These are phyloP conservation scores for Drosophila equinoxialis DNA, from an alignment of 1,140 invertebrate genomes.

Conservation along the genomic window DNA sequence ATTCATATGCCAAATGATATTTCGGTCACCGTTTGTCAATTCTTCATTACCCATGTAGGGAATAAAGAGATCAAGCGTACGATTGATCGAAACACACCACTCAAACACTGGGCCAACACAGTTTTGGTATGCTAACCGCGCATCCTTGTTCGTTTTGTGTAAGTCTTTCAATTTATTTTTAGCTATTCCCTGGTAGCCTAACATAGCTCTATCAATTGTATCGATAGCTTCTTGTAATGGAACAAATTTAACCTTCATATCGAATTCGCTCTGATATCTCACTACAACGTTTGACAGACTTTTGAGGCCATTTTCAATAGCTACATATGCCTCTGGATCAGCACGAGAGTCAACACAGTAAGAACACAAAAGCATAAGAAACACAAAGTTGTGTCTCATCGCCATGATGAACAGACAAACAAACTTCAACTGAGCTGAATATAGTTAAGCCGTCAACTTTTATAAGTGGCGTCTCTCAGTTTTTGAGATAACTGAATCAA, in stretches of 20 bases:
- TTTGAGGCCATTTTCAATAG: neutral
- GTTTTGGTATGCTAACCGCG: neutral
- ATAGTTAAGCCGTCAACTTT: no score
- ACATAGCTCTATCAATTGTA: neutral
- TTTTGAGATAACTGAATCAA: no score
- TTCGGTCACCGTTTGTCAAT: neutral
- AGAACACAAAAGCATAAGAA: neutral
- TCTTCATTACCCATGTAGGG: neutral
- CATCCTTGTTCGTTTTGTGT: neutral
- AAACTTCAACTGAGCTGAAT: no score
- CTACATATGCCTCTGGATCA: neutral
- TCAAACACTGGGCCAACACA: neutral
- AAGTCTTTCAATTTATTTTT: neutral
- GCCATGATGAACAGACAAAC: neutral
- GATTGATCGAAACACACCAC: neutral
- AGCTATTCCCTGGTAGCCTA: neutral
- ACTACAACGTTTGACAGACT: neutral
- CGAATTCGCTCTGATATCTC: neutral
- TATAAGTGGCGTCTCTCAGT: no score
- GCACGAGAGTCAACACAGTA: neutral
- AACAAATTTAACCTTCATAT: neutral
- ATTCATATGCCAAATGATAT: neutral
- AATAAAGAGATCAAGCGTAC: neutral
- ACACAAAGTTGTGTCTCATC: neutral
- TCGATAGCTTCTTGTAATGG: conserved; percentile 1